Conservation (phyloP, 2,113 vertebrate species). For the Pseudonaja textilis region DNA sequence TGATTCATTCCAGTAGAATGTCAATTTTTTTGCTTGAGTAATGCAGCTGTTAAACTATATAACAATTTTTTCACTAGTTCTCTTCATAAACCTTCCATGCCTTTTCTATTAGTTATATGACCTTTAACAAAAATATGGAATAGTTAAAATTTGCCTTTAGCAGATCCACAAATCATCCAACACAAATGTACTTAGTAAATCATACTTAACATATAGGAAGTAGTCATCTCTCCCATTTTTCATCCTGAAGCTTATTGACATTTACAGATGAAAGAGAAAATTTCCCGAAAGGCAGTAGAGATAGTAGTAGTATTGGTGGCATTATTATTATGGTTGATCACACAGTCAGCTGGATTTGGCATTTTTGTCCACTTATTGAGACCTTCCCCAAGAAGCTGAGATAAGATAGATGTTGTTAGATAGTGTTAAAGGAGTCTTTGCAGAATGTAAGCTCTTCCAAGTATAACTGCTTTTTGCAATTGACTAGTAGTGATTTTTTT, state of each 20-base stretch:
- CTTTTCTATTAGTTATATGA: conserved; percentile 42
- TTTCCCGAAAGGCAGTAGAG: conserved; percentile 23
- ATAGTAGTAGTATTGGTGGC: background rate
- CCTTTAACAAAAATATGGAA: conserved; percentile 37
- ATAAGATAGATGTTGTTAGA: background rate
- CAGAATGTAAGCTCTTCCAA: background rate
- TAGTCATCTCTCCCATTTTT: conserved; percentile 50
- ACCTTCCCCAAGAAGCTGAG: background rate
- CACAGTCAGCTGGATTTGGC: background rate
- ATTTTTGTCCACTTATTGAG: background rate
- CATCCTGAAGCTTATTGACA: conserved; percentile 34
- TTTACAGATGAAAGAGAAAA: conserved; percentile 40
- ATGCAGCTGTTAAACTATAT: conserved; percentile 24
- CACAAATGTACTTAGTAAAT: conserved; percentile 45
- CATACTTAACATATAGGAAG: conserved; percentile 1
- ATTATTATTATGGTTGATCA: conserved; percentile 23
- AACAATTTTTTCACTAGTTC: background rate
- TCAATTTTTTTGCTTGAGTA: conserved; percentile 21
- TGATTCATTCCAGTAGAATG: background rate
- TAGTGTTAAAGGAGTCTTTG: background rate
- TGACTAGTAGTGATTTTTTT: background rate
- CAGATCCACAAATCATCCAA: conserved; percentile 32
- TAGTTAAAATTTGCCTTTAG: conserved; percentile 46
- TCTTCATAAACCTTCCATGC: conserved; percentile 32
- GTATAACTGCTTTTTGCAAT: background rate